Evolutionary conservation across 1,140 invertebrate genomes (phyloP), one percentile per base, ranked within the genome.

Genomic region (Procambarus clarkii): DNA sequence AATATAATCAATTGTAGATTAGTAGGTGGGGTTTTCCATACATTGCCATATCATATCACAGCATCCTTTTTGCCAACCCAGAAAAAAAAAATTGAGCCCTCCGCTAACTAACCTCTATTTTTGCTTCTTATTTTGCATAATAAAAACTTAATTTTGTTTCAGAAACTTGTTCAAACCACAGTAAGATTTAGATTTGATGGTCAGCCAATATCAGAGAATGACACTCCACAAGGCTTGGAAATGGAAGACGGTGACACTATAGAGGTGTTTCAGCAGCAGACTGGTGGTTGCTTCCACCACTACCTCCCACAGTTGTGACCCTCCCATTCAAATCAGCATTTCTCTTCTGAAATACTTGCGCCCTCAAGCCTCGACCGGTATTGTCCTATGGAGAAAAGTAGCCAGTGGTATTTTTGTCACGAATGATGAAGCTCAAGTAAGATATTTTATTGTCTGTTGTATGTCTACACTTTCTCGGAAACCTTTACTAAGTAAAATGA

Each of bases 231-330:
- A 80, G 96, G 96, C 76, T 95, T 98, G 93, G 98, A 98, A 94
- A 98, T 99, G 98, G 98, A 98, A 94, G 98, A 98, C 95, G 98
- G 97, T 5, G 98, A 98, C 94, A 98, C 98, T 93, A 98, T 99
- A 95, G 98, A 98, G 95, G 98, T 98, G 85, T 98, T 98, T 94
- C 98, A 98, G 95, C 97, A 98, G 95, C 98, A 98, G 95, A 98
- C 97, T 76, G 97, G 98, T 89, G 98, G 98, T 13, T 76, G 13
- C 34, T 78, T 13, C 80, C 81, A 50, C 54, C 54, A 48, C 24
- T 80, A 83, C 69, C 80, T 76, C 15, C 44, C 60, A 64, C 80
- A 58, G 44, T 90, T 90, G 88, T 90, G 88, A 90, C 88, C 79
- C 88, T 90, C n/a, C 64, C 74, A 24, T 85, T 46, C 46, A 11